phyloP scores from a whole-genome alignment of 2,888 invertebrate species.

The Sesia apiformis region DNA sequence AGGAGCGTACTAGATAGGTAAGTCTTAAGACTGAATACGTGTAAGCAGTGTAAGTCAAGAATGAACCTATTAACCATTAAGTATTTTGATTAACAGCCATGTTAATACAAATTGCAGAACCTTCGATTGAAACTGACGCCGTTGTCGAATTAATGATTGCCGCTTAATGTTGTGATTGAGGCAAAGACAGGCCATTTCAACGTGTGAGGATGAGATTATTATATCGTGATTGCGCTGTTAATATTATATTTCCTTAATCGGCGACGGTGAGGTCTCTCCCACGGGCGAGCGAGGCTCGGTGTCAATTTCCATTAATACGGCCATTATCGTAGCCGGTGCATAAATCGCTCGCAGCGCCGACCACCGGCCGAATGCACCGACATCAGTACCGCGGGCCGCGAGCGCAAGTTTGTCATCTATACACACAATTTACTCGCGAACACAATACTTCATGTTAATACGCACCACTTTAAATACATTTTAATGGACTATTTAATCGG shows the following conservation, averaged over 20 bases:
- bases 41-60: no score
- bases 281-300: constrained; percentile 39
- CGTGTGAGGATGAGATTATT: constrained; percentile 56
- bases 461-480: constrained; percentile 19
- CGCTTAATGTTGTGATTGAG: constrained; percentile 32
- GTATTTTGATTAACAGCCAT: no score
- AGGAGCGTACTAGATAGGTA: no score
- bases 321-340: constrained; percentile 53
- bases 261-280: constrained; percentile 32
- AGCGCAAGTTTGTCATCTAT: background rate
- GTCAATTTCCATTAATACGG: constrained; percentile 67
- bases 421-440: constrained; percentile 13
- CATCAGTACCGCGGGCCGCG: constrained; percentile 1
- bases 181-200: constrained; percentile 40
- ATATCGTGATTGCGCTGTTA: constrained; percentile 54
- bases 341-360: constrained; percentile 51
- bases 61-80: no score
- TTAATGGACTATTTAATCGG: constrained; percentile 19
- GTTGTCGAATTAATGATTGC: constrained; percentile 43
- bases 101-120: no score
- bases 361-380: constrained; percentile 18
- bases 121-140: constrained; percentile 11
- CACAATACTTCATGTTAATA: constrained; percentile 20
- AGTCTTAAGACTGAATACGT: no score
- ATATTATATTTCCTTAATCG: constrained; percentile 63